Evolutionary conservation across 2,888 invertebrate species (phyloP).

Genomic region (Drosophila flavopinicola): DNA sequence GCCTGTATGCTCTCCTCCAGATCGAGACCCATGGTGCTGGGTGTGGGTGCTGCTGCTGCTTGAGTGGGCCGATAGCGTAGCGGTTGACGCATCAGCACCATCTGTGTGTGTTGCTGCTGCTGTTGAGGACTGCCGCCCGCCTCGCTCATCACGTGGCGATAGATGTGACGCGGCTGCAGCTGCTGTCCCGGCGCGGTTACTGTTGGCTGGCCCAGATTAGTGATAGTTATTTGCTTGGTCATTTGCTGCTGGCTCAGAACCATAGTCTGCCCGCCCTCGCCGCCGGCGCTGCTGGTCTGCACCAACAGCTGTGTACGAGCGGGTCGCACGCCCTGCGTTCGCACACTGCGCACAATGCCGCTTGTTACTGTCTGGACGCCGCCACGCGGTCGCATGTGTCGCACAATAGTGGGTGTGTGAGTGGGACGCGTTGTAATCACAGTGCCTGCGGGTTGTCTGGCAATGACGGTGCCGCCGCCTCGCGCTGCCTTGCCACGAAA

Average conservation of each 20-base stretch:
- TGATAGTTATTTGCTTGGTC: constrained; percentile 69
- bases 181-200: constrained; percentile 47
- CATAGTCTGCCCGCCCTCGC: constrained; percentile 61
- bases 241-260: constrained; percentile 53
- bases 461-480: constrained; percentile 52
- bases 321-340: constrained; percentile 53
- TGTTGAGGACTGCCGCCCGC: constrained; percentile 37
- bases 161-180: constrained; percentile 63
- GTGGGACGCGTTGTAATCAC: constrained; percentile 56
- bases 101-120: constrained; percentile 62
- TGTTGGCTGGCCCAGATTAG: constrained; percentile 60
- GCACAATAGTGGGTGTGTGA: constrained; percentile 59
- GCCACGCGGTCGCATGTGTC: constrained; percentile 60
- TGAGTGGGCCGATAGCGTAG: constrained; percentile 47
- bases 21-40: constrained; percentile 69
- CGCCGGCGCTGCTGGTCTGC: constrained; percentile 52
- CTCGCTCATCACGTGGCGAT: constrained; percentile 65
- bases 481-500: constrained; percentile 61
- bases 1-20: constrained; percentile 84
- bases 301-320: constrained; percentile 58
- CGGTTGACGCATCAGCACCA: constrained; percentile 62
- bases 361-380: constrained; percentile 30
- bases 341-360: constrained; percentile 53
- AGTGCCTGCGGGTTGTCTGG: constrained; percentile 54
- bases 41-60: constrained; percentile 32